Percentiles rank a stretch among this genome's conserved stretches.
Conservation (phyloP, 2,797 vertebrate species). For the Platalea minor region DNA sequence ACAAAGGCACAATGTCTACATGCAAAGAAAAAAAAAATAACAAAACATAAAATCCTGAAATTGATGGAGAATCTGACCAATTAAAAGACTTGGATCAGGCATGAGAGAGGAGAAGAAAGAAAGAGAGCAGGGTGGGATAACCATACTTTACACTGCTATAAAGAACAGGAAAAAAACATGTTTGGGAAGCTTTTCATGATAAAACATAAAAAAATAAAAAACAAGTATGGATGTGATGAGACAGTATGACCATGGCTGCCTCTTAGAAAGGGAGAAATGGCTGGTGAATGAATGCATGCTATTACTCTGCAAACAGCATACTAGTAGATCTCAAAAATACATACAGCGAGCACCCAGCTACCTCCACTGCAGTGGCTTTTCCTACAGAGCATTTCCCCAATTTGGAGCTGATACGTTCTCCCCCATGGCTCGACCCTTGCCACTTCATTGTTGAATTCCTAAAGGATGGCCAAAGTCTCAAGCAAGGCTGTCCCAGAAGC, state of each 20-base stretch:
- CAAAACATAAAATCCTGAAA: background rate
- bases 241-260: background rate
- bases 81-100: background rate
- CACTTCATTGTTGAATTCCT: background rate
- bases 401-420: background rate
- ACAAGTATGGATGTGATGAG: background rate
- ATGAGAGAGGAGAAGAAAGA: background rate
- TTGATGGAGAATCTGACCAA: background rate
- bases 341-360: background rate
- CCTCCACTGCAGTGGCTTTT: background rate
- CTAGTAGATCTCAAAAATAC: background rate
- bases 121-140: background rate
- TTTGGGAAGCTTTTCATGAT: background rate
- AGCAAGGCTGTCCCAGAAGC: background rate
- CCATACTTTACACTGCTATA: background rate
- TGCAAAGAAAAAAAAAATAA: background rate
- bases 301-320: background rate
- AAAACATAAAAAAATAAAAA: background rate
- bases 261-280: background rate
- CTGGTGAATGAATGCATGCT: background rate
- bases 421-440: no score
- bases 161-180: background rate
- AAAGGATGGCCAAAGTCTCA: background rate
- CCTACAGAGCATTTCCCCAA: fast-evolving
- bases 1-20: background rate